A percentile compares a stretch with the other conserved stretches of the same genome.
These are phyloP conservation scores for Apeltes quadracus DNA, from an alignment of 2,113 vertebrate genomes.

Conservation along the genomic window DNA sequence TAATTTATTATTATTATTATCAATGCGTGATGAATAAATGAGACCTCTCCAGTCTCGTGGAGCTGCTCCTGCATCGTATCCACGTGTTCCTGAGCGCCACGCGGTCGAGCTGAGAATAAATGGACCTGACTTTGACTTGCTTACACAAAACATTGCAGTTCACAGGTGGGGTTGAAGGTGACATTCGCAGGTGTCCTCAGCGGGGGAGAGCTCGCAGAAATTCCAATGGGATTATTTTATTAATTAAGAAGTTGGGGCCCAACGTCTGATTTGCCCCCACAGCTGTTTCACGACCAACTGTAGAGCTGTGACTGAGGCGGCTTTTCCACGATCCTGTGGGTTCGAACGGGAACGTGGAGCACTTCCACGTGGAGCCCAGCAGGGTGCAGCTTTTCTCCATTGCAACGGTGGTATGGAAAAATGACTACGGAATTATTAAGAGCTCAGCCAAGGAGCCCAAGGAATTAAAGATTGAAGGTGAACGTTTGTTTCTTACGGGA, in stretches of 20 bases:
- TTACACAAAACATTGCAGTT: conserved; percentile 14
- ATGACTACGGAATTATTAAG: conserved; percentile 28
- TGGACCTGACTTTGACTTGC: conserved; percentile 9
- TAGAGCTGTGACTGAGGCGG: conserved; percentile 24
- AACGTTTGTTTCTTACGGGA: conserved; percentile 7
- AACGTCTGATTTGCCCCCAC: conserved; percentile 40
- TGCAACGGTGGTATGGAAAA: conserved; percentile 12
- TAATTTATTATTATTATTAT: too few relatives aligned
- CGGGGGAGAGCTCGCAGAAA: conserved; percentile 64
- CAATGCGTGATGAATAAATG: too few relatives aligned
- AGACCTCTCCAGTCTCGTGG: background rate
- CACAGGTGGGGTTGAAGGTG: conserved; percentile 65
- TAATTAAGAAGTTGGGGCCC: conserved; percentile 59
- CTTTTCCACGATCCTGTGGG: conserved; percentile 32
- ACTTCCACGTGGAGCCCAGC: conserved; percentile 47
- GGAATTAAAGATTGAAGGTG: conserved; percentile 23
- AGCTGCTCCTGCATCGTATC: background rate
- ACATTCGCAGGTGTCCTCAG: conserved; percentile 64
- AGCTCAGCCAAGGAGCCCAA: conserved; percentile 25
- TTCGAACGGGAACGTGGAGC: conserved; percentile 52
- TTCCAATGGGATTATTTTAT: conserved; percentile 75
- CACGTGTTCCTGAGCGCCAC: background rate
- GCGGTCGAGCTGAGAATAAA: conserved; percentile 15
- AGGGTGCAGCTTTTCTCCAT: conserved; percentile 46
- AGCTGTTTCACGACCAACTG: conserved; percentile 42